phyloP scores from a whole-genome alignment of 2,797 vertebrate genomes.

The Ptychadena robeensis region DNA sequence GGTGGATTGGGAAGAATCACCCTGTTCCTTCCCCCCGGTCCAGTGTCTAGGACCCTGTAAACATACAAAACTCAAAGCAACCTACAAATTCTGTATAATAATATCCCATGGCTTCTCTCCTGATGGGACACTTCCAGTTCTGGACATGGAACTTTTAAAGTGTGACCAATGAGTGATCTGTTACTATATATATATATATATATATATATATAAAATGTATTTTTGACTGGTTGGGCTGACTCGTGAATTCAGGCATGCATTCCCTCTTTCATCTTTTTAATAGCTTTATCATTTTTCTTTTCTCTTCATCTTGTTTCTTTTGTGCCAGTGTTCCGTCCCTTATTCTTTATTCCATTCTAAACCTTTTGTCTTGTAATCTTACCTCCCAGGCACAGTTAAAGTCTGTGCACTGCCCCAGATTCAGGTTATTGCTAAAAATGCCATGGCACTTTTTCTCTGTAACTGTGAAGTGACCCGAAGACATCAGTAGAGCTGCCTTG shows the following conservation, averaged over 20 bases:
- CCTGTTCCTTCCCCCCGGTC: too few relatives aligned
- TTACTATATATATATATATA: too few relatives aligned
- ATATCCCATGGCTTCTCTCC: too few relatives aligned
- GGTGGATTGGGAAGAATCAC: too few relatives aligned
- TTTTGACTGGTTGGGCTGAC: not conserved
- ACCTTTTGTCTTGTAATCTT: not conserved
- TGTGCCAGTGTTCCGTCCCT: not conserved
- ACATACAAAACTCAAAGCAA: too few relatives aligned
- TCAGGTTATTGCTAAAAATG: constrained; percentile 9
- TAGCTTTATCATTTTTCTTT: not conserved
- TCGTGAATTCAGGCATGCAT: not conserved
- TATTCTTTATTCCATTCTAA: not conserved
- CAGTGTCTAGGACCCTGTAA: too few relatives aligned
- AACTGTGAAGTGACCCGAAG: constrained; percentile 3
- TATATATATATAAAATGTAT: too few relatives aligned
- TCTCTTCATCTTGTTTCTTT: not conserved
- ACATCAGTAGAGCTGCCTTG: not conserved
- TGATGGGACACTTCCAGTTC: too few relatives aligned
- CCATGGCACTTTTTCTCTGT: not conserved
- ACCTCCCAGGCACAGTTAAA: constrained; percentile 24
- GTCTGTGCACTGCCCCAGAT: constrained; percentile 4
- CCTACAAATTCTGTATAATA: too few relatives aligned
- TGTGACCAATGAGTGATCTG: too few relatives aligned
- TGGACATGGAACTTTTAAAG: too few relatives aligned
- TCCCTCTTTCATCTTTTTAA: not conserved